phyloP scores from a whole-genome alignment of 2,888 invertebrate genomes.

The Andricus quercusramuli region DNA sequence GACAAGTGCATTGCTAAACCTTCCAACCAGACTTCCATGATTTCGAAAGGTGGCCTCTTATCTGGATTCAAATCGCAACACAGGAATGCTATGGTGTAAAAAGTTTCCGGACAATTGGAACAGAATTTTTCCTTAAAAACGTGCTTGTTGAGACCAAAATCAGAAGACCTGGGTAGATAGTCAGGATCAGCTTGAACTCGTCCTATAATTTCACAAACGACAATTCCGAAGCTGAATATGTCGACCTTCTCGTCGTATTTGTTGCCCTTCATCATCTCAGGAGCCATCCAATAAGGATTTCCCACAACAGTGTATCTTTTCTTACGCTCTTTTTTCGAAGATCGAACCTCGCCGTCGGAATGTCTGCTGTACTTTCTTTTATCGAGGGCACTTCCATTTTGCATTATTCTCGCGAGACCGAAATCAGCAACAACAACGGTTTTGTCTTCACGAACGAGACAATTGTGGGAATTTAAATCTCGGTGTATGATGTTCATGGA shows the following conservation, averaged over 20 bases:
- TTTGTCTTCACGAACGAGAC: constrained; percentile 93
- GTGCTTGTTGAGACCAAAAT: constrained; percentile 94
- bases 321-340: constrained; percentile 85
- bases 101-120: constrained; percentile 89
- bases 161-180: constrained; percentile 92
- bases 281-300: constrained; percentile 99
- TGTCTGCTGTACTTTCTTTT: constrained; percentile 73
- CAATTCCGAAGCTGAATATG: constrained; percentile 96
- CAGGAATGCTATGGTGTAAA: constrained; percentile 92
- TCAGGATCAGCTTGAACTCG: constrained; percentile 97
- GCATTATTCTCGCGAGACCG: constrained; percentile 92
- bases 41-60: constrained; percentile 93
- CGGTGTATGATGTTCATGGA: constrained; percentile 96
- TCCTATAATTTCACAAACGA: constrained; percentile 97
- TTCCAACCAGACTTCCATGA: constrained; percentile 93
- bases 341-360: constrained; percentile 78
- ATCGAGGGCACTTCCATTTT: constrained; percentile 77
- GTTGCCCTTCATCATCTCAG: constrained; percentile 98
- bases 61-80: constrained; percentile 96
- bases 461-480: constrained; percentile 97
- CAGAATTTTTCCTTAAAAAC: constrained; percentile 94
- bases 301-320: constrained; percentile 97
- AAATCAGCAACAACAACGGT: constrained; percentile 98
- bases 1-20: constrained; percentile 87
- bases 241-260: constrained; percentile 98